These are phyloP conservation scores for Drosophila santomea DNA, from an alignment of 1,140 invertebrate genomes.

Conservation along the genomic window DNA sequence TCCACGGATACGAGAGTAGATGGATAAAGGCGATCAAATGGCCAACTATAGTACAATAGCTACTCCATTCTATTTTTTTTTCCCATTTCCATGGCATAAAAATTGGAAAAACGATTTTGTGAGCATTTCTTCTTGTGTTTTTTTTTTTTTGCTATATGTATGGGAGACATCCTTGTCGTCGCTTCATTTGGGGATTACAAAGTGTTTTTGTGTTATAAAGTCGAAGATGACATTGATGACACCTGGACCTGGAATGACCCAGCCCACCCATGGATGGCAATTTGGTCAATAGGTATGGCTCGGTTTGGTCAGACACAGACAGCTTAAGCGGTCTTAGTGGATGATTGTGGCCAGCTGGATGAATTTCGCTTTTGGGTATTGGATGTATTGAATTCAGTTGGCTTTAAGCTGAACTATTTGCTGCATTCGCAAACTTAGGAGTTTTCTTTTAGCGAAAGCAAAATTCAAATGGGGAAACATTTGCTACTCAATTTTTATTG, in stretches of 20 bases:
- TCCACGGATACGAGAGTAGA: slow-evolving; percentile 4
- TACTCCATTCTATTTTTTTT: slow-evolving; percentile 1
- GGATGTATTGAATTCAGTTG: background rate
- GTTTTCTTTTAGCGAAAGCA: no score
- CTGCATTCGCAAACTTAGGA: no score
- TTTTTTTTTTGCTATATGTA: background rate
- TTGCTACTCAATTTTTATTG: no score
- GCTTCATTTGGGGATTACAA: slow-evolving; percentile 83
- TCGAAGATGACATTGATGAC: slow-evolving; percentile 83
- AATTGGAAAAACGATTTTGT: slow-evolving; percentile 40
- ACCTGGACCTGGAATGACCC: slow-evolving; percentile 62
- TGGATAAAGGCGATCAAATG: slow-evolving; percentile 69
- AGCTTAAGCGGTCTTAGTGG: slow-evolving; percentile 52
- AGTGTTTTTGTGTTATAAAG: slow-evolving; percentile 83
- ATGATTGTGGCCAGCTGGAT: slow-evolving; percentile 14
- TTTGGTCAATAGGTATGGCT: background rate
- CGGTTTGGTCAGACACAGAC: slow-evolving; percentile 48
- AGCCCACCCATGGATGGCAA: background rate
- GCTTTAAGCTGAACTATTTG: background rate
- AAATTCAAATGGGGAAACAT: no score
- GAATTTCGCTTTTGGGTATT: background rate
- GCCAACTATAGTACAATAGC: slow-evolving; percentile 69
- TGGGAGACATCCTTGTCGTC: slow-evolving; percentile 37
- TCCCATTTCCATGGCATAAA: slow-evolving; percentile 3
- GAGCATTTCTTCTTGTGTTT: background rate